Percentiles rank a stretch among this genome's conserved stretches.
These are phyloP conservation scores for Micropterix aruncella DNA, from an alignment of 2,888 invertebrate species.

Conservation along the genomic window DNA sequence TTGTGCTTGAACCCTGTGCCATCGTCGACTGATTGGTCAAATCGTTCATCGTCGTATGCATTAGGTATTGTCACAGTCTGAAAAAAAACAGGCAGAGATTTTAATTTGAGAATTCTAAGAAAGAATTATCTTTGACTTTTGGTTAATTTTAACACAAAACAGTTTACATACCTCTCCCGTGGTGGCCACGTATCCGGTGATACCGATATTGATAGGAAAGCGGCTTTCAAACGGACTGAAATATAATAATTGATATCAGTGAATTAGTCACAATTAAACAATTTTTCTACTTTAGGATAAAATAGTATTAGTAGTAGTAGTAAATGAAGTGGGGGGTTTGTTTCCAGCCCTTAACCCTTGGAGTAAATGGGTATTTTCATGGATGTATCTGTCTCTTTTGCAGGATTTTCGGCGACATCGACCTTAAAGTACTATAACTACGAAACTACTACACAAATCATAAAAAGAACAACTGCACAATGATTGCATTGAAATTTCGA, in stretches of 20 bases:
- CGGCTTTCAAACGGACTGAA: slow-evolving; percentile 77
- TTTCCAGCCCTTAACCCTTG: no score
- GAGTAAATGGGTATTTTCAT: no score
- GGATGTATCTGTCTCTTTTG: no score
- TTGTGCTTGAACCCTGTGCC: slow-evolving; percentile 72
- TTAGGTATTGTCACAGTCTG: slow-evolving; percentile 86
- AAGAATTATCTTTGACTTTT: neutral
- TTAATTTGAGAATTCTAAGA: neutral
- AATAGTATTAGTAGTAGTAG: no score
- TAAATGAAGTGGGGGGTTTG: no score
- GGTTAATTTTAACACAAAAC: slow-evolving; percentile 1
- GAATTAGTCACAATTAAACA: no score
- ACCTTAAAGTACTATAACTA: no score
- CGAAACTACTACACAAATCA: no score
- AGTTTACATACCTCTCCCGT: slow-evolving; percentile 72
- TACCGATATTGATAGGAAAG: slow-evolving; percentile 90
- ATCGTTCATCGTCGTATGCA: slow-evolving; percentile 77
- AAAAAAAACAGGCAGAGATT: slow-evolving; percentile 16
- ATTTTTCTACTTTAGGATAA: no score
- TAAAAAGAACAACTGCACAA: no score
- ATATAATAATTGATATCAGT: slow-evolving; percentile 12
- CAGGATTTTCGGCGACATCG: no score
- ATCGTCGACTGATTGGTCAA: slow-evolving; percentile 79
- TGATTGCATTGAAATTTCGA: no score
- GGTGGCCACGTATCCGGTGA: slow-evolving; percentile 88